phyloP scores from a whole-genome alignment of 2,888 invertebrate species.

The Meganola albula region DNA sequence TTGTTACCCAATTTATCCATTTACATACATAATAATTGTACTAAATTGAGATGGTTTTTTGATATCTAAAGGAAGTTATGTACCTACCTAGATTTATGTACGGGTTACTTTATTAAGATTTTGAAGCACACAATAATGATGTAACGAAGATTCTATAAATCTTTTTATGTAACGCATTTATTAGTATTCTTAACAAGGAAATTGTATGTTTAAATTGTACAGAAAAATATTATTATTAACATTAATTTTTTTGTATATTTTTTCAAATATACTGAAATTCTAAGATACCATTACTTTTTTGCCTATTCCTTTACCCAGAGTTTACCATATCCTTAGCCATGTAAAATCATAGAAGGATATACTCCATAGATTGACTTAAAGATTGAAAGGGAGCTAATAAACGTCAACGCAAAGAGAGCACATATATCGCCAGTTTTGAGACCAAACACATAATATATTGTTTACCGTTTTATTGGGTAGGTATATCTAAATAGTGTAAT shows the following conservation, averaged over 20 bases:
- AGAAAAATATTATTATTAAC: constrained; percentile 61
- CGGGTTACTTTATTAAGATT: constrained; percentile 38
- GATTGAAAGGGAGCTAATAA: too few relatives aligned
- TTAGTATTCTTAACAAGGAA: constrained; percentile 53
- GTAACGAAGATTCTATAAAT: constrained; percentile 31
- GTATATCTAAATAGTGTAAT: too few relatives aligned
- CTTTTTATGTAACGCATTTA: constrained; percentile 59
- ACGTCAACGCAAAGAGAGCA: too few relatives aligned
- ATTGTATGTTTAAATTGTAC: constrained; percentile 63
- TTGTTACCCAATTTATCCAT: too few relatives aligned
- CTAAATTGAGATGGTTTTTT: constrained; percentile 20
- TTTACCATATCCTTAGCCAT: too few relatives aligned
- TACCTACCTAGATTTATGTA: too few relatives aligned
- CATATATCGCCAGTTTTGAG: too few relatives aligned
- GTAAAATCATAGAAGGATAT: too few relatives aligned
- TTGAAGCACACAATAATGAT: constrained; percentile 21
- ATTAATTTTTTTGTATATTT: constrained; percentile 71
- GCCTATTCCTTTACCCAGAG: too few relatives aligned
- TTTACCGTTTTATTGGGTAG: too few relatives aligned
- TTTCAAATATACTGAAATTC: constrained; percentile 68
- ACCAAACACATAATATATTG: too few relatives aligned
- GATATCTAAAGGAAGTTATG: constrained; percentile 21
- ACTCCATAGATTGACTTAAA: too few relatives aligned
- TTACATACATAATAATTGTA: constrained; percentile 14
- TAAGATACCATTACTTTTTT: constrained; percentile 28